Evolutionary conservation across 2,797 vertebrate genomes (phyloP), one percentile per base, ranked within the genome.

Genomic region (Clarias platycephalus): DNA sequence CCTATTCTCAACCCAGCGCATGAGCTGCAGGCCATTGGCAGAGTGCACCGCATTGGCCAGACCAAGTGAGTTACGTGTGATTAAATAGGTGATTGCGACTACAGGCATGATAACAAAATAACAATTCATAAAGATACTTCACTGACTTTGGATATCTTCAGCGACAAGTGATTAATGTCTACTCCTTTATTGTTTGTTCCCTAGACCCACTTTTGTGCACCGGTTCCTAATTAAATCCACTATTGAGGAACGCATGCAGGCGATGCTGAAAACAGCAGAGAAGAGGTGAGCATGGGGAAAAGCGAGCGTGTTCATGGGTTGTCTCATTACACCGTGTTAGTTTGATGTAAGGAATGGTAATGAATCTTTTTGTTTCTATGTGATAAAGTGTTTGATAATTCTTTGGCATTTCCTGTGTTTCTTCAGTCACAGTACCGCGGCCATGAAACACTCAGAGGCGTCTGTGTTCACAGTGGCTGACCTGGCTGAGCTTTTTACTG

Each of bases 181-280:
- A 34, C 62, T 34, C 9, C 22, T 0, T 74, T 83, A 24, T 10
- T 72, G 49, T 31, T 60, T 83, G 18, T 77, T 78, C 5, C 24
- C 85, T 90, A 99, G 98, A 85, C 93, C 97, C 18, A 99, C 98
- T 0, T 97, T 98, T 90, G 98, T 99, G 83, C 98, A 99, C 93
- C 95, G 97, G 86, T 99, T 99, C 92, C 93, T 99, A 86, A 99
- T 99, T 91, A 99, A 98, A 93, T 97, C 97, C 82, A 99, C 98
- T 15, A 99, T 99, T 88, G 98, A 99, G 91, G 98, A 99, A 90
- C 93, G 97, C 90, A 99, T 99, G 98, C 98, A 99, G 89, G 93
- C 96, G 2, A 99, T 99, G 97, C 87, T 99, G 90, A 98, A 99
- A 94, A 97, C 96, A 13, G 97, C 96, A 12, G 98, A 98, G 88